Evolutionary conservation across 2,797 vertebrate species (phyloP).

Genomic region (Mycteria americana): DNA sequence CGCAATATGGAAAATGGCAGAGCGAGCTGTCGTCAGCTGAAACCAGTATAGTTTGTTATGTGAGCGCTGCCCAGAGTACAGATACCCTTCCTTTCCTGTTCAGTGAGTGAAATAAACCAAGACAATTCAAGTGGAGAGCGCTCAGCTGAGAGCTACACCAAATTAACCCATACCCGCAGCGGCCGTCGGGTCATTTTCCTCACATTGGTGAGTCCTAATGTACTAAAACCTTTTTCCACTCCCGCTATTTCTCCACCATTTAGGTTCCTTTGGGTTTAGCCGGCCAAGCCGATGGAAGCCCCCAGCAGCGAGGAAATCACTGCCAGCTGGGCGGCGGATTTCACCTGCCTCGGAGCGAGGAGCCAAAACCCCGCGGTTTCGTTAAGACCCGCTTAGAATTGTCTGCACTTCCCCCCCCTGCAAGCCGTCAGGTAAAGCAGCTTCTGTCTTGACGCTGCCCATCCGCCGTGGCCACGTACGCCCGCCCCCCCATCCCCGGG

Average conservation of each 20-base stretch:
- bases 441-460: neutral
- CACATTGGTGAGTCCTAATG: neutral
- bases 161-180: neutral
- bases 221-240: neutral
- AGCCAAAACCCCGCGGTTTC: neutral
- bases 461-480: neutral
- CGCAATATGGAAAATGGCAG: neutral
- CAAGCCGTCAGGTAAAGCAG: neutral
- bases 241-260: neutral
- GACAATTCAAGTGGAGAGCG: neutral
- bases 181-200: rapidly evolving
- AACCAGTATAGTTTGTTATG: neutral
- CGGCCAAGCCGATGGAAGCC: neutral
- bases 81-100: neutral
- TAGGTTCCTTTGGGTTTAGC: neutral
- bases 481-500: neutral
- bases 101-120: neutral
- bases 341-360: neutral
- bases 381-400: neutral
- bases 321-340: neutral
- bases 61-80: neutral
- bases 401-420: neutral
- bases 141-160: neutral
- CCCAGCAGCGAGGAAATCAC: neutral
- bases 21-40: neutral